Evolutionary conservation across 2,113 vertebrate species (phyloP), one percentile per base, ranked within the genome.

Genomic region (Pachyramphus minor): DNA sequence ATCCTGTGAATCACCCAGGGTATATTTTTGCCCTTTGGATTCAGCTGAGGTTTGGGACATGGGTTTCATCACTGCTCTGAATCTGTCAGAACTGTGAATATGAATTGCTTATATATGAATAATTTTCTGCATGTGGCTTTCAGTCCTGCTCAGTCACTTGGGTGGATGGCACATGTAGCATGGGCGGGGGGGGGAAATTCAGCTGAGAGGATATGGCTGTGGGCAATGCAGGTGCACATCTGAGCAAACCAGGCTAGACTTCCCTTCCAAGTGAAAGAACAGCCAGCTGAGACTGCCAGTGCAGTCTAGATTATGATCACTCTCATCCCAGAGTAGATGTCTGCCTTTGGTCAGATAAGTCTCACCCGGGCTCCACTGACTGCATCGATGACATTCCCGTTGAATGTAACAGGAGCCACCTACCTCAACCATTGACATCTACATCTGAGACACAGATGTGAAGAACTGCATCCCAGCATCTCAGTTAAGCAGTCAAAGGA

Each of bases 351-450:
- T 35, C 53, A 69, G 64, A 73, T 17, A 73, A 73, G 69, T 23
- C 35, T 73, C 4, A 0, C 7, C 6, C 20, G 47, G 18, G n/a
- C 6, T 66, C 24, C 39, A 7, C 19, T 59, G 25, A 37, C 33
- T 50, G 33, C 41, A 55, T 3, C 73, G 49, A 31, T n/a, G 52
- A 23, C 18, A 16, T 12, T 84, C 64, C 27, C 0, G 0, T 3
- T 41, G 35, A 84, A 30, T 52, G 8, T 60, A 50, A 60, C 0
- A 3, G 49, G 35, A 84, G 15, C 7, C 3, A 1, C 21, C 16
- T 8, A 56, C 22, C 31, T 76, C 37, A 71, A 11, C 21, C 2
- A 0, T 23, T 31, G 53, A 25, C 23, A 76, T 12, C 19, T 45
- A 31, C 20, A 63, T 14, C 3, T 21, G 44, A 69, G 68, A 52